These are phyloP conservation scores for Fregata magnificens DNA, from an alignment of 2,113 vertebrate species.

Conservation along the genomic window DNA sequence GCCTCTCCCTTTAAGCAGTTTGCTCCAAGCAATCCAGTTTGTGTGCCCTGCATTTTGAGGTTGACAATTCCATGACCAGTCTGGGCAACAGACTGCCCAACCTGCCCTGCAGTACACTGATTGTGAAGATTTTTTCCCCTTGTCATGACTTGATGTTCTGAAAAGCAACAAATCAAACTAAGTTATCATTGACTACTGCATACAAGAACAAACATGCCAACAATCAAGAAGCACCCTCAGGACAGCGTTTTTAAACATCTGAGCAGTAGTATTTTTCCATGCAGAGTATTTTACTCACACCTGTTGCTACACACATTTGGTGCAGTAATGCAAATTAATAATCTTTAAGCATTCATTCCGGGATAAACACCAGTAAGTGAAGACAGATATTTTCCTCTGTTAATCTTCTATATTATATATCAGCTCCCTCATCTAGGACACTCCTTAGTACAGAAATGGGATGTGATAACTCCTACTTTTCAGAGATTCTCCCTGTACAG, in stretches of 20 bases:
- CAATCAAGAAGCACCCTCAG: background rate
- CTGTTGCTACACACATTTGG: background rate
- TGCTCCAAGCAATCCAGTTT: background rate
- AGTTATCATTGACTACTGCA: background rate
- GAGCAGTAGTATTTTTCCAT: background rate
- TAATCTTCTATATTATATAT: background rate
- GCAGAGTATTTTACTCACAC: background rate
- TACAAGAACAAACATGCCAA: background rate
- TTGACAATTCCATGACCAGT: background rate
- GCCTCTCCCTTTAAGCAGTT: background rate
- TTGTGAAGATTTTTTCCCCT: background rate
- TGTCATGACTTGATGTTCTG: background rate
- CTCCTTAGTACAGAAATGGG: background rate
- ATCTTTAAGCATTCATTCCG: background rate
- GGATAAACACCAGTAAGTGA: background rate
- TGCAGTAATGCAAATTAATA: background rate
- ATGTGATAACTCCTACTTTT: background rate
- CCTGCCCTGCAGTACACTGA: background rate
- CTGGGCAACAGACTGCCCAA: no score
- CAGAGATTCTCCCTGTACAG: background rate
- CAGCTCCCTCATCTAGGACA: background rate
- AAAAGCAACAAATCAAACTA: background rate
- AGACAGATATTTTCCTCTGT: background rate
- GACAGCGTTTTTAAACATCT: background rate
- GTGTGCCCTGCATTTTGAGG: rapidly evolving